phyloP scores from a whole-genome alignment of 2,888 invertebrate genomes.

The Cryptocheilus praepositus region DNA sequence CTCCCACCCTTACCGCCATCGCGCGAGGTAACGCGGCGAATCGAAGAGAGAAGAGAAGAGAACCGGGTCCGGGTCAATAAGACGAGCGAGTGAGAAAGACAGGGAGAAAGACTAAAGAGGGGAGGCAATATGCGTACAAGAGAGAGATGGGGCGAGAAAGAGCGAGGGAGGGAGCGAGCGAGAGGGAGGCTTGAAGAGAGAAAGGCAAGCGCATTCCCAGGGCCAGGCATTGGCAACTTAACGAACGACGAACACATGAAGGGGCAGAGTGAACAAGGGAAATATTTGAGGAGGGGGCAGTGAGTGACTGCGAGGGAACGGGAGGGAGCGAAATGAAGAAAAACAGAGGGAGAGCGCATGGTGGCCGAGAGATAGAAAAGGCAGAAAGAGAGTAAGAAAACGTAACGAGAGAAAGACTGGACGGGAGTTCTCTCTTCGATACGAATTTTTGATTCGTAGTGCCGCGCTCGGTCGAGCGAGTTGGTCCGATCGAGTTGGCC shows the following conservation, averaged over 20 bases:
- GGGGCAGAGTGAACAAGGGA: conserved; percentile 40
- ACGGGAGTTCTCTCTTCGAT: neutral
- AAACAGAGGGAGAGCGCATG: conserved; percentile 10
- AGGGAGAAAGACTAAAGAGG: conserved; percentile 60
- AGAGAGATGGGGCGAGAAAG: conserved; percentile 58
- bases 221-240: conserved; percentile 67
- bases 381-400: conserved; percentile 23
- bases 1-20: neutral
- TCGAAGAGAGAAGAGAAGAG: conserved; percentile 66
- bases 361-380: conserved; percentile 18
- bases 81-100: conserved; percentile 68
- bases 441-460: conserved; percentile 7
- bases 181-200: conserved; percentile 57
- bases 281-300: conserved; percentile 7
- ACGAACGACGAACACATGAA: conserved; percentile 62
- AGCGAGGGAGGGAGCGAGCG: conserved; percentile 32
- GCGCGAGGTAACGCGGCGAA: conserved; percentile 57
- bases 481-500: too few relatives aligned
- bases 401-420: conserved; percentile 29
- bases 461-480: neutral
- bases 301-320: conserved; percentile 19
- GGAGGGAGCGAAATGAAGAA: conserved; percentile 22
- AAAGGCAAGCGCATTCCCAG: conserved; percentile 73
- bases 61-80: conserved; percentile 75
- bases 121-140: conserved; percentile 63